phyloP scores from a whole-genome alignment of 1,140 invertebrate species.

The Daktulosphaira vitifoliae region DNA sequence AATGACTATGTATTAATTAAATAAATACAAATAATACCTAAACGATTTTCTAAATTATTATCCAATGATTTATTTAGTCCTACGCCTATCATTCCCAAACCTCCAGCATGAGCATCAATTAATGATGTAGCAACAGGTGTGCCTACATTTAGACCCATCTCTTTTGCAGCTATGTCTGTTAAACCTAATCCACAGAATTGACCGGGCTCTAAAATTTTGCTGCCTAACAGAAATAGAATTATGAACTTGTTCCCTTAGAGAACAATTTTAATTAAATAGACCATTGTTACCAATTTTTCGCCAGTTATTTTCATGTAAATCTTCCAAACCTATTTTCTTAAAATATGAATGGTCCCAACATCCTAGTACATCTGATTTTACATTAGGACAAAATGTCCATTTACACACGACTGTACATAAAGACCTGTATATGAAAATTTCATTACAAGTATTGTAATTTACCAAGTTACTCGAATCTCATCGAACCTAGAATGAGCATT shows the following conservation, averaged over 20 bases:
- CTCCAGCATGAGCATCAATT: constrained; percentile 93
- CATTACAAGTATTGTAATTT: not conserved
- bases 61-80: constrained; percentile 50
- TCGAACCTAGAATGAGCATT: constrained; percentile 58
- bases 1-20: not conserved
- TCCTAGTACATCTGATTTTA: constrained; percentile 43
- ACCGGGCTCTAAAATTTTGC: constrained; percentile 60
- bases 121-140: constrained; percentile 78
- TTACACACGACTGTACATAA: constrained; percentile 89
- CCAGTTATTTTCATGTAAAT: constrained; percentile 61
- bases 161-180: constrained; percentile 52
- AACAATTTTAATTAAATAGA: not conserved
- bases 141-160: constrained; percentile 58
- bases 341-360: constrained; percentile 71
- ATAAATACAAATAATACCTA: constrained; percentile 44
- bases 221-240: constrained; percentile 43
- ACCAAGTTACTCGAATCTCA: too few species aligned
- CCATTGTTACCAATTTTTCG: constrained; percentile 50
- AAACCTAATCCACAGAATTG: constrained; percentile 61
- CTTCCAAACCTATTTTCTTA: constrained; percentile 61
- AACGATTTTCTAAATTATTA: constrained; percentile 50
- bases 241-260: not conserved
- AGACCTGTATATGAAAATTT: constrained; percentile 52
- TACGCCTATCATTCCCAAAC: constrained; percentile 67
- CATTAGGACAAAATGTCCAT: constrained; percentile 72